Evolutionary conservation across 2,797 vertebrate species (phyloP).

Genomic region (Fistularia commersonii): DNA sequence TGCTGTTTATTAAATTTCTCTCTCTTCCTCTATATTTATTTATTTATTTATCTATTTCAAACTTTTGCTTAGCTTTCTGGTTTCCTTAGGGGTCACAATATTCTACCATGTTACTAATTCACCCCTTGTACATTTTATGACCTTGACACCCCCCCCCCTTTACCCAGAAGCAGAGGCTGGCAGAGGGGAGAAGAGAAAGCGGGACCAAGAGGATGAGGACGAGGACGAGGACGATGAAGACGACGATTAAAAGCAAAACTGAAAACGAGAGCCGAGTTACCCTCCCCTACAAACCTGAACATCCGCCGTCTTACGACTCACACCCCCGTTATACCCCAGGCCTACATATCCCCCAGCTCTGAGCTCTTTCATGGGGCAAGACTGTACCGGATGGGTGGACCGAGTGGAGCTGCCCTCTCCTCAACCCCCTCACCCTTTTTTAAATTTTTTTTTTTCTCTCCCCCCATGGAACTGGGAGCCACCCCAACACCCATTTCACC

Average conservation of each 20-base stretch:
- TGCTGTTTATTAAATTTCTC: too few species aligned
- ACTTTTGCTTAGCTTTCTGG: too few species aligned
- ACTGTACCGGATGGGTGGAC: conserved; percentile 84
- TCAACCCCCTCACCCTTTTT: conserved; percentile 1
- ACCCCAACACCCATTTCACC: conserved; percentile 48
- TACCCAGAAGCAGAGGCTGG: conserved; percentile 75
- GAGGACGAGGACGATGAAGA: conserved; percentile 84
- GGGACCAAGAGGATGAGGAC: conserved; percentile 88
- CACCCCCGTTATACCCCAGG: conserved; percentile 75
- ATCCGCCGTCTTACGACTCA: conserved; percentile 55
- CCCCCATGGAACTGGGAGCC: conserved; percentile 64
- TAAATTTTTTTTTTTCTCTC: conserved; percentile 5
- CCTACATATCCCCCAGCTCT: conserved; percentile 57
- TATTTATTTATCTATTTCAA: too few species aligned
- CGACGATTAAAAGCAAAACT: conserved; percentile 70
- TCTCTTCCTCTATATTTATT: too few species aligned
- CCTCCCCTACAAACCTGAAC: conserved; percentile 67
- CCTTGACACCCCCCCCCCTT: background rate
- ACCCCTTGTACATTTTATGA: background rate
- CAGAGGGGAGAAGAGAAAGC: conserved; percentile 91
- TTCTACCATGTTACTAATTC: background rate
- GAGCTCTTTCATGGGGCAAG: conserved; percentile 80
- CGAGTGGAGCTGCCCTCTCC: conserved; percentile 66
- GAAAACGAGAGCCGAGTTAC: conserved; percentile 64
- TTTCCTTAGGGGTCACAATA: too few species aligned